A percentile compares a stretch with the other conserved stretches of the same genome.
Evolutionary conservation across 2,113 vertebrate species (phyloP).

Genomic region (Aptenodytes forsteri): DNA sequence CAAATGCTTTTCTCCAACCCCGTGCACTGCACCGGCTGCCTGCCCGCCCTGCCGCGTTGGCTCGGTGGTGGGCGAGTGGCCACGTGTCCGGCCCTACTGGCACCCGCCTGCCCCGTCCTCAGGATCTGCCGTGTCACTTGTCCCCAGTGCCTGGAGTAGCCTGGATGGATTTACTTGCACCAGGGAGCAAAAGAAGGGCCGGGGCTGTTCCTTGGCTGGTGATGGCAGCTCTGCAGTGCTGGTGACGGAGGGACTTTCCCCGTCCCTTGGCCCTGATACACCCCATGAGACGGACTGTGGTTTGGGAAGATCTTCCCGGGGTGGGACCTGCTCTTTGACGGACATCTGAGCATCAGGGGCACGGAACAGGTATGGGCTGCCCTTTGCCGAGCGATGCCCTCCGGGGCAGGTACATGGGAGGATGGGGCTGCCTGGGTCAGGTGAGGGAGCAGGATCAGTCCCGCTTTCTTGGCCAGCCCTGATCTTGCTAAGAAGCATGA

Average conservation of each 20-base stretch:
- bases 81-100: accelerated
- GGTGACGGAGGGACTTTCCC: background rate
- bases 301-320: background rate
- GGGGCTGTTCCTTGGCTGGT: background rate
- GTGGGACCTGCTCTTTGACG: background rate
- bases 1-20: background rate
- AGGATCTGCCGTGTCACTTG: background rate
- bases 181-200: background rate
- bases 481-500: background rate
- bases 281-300: too few species aligned
- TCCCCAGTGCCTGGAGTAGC: background rate
- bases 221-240: accelerated
- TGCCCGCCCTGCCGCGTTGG: background rate
- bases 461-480: background rate
- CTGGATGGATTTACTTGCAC: background rate
- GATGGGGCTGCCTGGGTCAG: background rate
- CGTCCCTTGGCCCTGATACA: background rate
- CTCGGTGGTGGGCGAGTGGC: background rate
- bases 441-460: background rate
- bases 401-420: accelerated
- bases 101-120: background rate
- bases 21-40: background rate
- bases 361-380: background rate
- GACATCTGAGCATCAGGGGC: background rate
- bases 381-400: background rate